Evolutionary conservation across 1,140 invertebrate species (phyloP).

Genomic region (Streblospio benedicti): DNA sequence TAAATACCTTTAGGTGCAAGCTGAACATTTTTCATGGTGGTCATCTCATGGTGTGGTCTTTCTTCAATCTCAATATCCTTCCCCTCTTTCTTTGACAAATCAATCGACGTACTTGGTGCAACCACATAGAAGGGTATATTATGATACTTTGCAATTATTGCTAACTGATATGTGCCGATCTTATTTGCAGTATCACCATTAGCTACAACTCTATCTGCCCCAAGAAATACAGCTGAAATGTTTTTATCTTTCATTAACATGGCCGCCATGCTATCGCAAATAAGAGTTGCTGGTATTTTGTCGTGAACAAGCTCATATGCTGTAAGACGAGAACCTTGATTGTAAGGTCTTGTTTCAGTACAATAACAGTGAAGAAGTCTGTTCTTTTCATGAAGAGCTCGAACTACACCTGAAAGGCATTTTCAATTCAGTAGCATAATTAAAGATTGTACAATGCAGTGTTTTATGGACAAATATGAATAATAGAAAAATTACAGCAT

Average conservation of each 20-base stretch:
- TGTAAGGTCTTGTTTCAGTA: constrained; percentile 95
- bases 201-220: constrained; percentile 59
- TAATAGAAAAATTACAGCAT: too few relatives aligned
- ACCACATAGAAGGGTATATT: constrained; percentile 91
- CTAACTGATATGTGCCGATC: constrained; percentile 94
- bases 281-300: constrained; percentile 81
- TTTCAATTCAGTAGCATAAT: too few relatives aligned
- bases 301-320: constrained; percentile 92
- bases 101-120: constrained; percentile 85
- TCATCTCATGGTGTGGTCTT: constrained; percentile 80
- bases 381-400: constrained; percentile 63
- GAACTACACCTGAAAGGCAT: constrained; percentile 78
- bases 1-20: constrained; percentile 79
- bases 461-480: too few relatives aligned
- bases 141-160: constrained; percentile 82
- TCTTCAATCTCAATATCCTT: constrained; percentile 89
- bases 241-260: constrained; percentile 67
- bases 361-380: constrained; percentile 80
- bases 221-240: constrained; percentile 51
- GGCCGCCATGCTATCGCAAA: constrained; percentile 92
- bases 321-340: constrained; percentile 84
- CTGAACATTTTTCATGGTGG: constrained; percentile 67
- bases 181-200: constrained; percentile 99
- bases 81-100: constrained; percentile 68
- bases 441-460: too few relatives aligned